Evolutionary conservation across 64 coral and sea anemone species (phyloP).

Genomic region (Exaiptasia diaphana): DNA sequence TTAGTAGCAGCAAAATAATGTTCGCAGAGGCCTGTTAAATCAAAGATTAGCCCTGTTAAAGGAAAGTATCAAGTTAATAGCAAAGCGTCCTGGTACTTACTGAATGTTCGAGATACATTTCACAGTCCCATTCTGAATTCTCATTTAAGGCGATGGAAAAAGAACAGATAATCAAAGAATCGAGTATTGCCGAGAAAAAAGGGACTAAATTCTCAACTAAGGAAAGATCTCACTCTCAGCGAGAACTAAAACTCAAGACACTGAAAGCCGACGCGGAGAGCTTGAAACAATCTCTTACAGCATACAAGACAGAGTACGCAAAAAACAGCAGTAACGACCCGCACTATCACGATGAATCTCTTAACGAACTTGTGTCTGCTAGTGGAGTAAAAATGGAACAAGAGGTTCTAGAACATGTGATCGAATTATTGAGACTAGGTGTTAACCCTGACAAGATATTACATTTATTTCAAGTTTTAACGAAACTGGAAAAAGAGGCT

Average conservation of each 20-base stretch:
- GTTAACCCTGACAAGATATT: not conserved
- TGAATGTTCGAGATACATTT: no score
- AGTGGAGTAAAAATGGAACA: not conserved
- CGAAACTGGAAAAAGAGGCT: not conserved
- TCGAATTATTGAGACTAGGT: not conserved
- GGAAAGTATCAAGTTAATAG: no score
- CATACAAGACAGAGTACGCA: not conserved
- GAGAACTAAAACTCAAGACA: not conserved
- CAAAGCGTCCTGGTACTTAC: no score
- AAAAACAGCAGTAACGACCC: not conserved
- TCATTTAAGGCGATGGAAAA: no score
- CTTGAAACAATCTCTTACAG: not conserved
- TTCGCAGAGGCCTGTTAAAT: no score
- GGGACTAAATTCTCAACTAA: no score
- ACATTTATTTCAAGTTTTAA: not conserved
- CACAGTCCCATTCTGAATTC: no score
- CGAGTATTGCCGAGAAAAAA: no score
- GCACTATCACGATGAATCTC: not conserved
- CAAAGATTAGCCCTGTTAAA: no score
- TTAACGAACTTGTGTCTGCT: not conserved
- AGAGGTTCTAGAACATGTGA: not conserved
- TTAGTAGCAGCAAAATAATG: no score
- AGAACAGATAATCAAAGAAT: no score
- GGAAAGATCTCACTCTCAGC: no score
- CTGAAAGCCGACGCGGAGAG: conserved; percentile 1